Evolutionary conservation across 2,797 vertebrate species (phyloP).

Genomic region (Hafferia zeledoni): DNA sequence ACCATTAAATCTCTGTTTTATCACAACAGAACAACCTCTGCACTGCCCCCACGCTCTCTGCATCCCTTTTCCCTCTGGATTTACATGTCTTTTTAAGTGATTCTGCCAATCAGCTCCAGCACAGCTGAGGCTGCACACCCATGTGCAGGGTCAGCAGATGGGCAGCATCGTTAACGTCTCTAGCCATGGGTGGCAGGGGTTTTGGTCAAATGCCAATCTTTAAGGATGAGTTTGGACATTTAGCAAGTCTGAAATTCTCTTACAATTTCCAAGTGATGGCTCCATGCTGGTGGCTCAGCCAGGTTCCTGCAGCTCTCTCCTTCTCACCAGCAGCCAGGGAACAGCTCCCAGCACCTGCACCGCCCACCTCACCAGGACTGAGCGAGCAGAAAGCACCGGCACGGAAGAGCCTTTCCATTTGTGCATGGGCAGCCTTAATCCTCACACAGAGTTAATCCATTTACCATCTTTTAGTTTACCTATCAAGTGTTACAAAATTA

Average conservation of each 20-base stretch:
- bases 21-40: background rate
- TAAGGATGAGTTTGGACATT: background rate
- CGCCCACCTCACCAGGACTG: fast-evolving
- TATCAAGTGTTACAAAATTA: background rate
- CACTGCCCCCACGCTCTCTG: background rate
- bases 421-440: background rate
- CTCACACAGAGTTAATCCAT: background rate
- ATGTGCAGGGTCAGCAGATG: background rate
- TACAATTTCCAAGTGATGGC: background rate
- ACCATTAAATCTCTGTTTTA: background rate
- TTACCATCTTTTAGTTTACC: background rate
- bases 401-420: fast-evolving
- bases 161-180: background rate
- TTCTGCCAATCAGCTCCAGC: background rate
- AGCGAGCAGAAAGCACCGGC: fast-evolving
- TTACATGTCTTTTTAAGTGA: background rate
- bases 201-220: background rate
- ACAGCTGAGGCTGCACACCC: fast-evolving
- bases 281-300: background rate
- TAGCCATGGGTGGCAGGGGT: fast-evolving
- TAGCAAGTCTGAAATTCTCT: background rate
- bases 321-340: background rate
- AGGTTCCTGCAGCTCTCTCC: background rate
- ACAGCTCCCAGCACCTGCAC: fast-evolving
- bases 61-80: background rate